A percentile compares a stretch with the other conserved stretches of the same genome.
These are phyloP conservation scores for Lineus longissimus DNA, from an alignment of 1,140 invertebrate genomes.

Conservation along the genomic window DNA sequence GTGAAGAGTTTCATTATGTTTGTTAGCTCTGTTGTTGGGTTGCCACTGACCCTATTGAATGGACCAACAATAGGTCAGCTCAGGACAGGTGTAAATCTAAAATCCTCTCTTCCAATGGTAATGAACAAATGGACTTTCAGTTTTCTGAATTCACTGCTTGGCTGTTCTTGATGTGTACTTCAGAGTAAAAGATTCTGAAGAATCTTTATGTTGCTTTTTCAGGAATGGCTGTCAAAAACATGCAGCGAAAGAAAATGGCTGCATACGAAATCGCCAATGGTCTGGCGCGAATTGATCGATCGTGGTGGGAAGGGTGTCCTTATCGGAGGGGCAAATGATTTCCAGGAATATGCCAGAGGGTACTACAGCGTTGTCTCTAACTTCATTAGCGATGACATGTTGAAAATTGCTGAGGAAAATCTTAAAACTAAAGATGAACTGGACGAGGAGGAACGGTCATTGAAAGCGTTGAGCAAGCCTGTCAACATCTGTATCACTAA, in stretches of 20 bases:
- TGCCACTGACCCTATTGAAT: not conserved
- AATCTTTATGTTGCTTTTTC: not conserved
- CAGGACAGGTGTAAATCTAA: not conserved
- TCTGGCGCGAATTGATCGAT: slow-evolving; percentile 54
- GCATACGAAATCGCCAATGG: slow-evolving; percentile 47
- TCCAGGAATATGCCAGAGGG: slow-evolving; percentile 51
- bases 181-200: too few relatives aligned
- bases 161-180: too few relatives aligned
- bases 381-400: slow-evolving; percentile 45
- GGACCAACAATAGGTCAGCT: not conserved
- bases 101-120: too few relatives aligned
- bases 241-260: slow-evolving; percentile 45
- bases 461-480: slow-evolving; percentile 33
- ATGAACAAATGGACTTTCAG: too few relatives aligned
- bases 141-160: too few relatives aligned
- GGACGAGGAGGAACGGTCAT: slow-evolving; percentile 35
- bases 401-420: slow-evolving; percentile 44
- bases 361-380: slow-evolving; percentile 49
- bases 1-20: not conserved
- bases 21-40: not conserved
- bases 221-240: slow-evolving; percentile 44
- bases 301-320: slow-evolving; percentile 53
- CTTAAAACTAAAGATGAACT: slow-evolving; percentile 35
- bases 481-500: slow-evolving; percentile 48
- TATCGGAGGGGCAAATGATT: slow-evolving; percentile 53